These are phyloP conservation scores for Coecobrya sp. DNA, from an alignment of 2,888 invertebrate genomes.

Conservation along the genomic window DNA sequence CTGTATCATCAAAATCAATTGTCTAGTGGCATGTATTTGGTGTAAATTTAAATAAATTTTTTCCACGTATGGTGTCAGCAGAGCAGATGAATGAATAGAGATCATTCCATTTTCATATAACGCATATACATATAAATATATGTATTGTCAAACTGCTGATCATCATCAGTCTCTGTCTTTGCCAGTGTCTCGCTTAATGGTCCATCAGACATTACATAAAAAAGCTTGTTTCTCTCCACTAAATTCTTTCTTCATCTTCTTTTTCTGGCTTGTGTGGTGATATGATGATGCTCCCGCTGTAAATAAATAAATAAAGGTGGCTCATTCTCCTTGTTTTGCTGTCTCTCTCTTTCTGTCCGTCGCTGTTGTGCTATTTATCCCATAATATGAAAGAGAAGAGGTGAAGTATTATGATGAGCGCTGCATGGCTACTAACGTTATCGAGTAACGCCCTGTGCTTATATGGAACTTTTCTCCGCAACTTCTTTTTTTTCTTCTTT, in stretches of 20 bases:
- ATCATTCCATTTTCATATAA: neutral
- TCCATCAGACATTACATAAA: slow-evolving; percentile 63
- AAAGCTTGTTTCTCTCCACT: slow-evolving; percentile 38
- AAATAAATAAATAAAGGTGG: slow-evolving; percentile 73
- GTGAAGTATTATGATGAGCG: slow-evolving; percentile 69
- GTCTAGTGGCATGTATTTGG: neutral
- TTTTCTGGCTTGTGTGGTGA: slow-evolving; percentile 29
- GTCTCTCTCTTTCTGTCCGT: slow-evolving; percentile 34
- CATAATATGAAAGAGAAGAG: slow-evolving; percentile 8
- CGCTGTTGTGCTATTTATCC: slow-evolving; percentile 54
- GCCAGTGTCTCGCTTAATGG: slow-evolving; percentile 68
- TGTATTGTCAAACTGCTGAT: slow-evolving; percentile 32
- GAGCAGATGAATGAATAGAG: neutral
- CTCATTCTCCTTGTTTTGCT: slow-evolving; percentile 41
- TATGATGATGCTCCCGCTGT: slow-evolving; percentile 59
- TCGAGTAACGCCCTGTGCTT: slow-evolving; percentile 80
- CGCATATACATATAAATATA: neutral
- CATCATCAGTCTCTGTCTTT: slow-evolving; percentile 54
- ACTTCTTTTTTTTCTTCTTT: slow-evolving; percentile 24
- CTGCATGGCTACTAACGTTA: slow-evolving; percentile 71
- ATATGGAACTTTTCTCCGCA: slow-evolving; percentile 80
- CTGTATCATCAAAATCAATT: too few relatives aligned
- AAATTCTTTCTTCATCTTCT: slow-evolving; percentile 8
- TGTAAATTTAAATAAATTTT: neutral
- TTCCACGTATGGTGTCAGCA: neutral